Base-by-base conservation (phyloP, 2,113 vertebrate species). In the Hipposideros armiger region DNA sequence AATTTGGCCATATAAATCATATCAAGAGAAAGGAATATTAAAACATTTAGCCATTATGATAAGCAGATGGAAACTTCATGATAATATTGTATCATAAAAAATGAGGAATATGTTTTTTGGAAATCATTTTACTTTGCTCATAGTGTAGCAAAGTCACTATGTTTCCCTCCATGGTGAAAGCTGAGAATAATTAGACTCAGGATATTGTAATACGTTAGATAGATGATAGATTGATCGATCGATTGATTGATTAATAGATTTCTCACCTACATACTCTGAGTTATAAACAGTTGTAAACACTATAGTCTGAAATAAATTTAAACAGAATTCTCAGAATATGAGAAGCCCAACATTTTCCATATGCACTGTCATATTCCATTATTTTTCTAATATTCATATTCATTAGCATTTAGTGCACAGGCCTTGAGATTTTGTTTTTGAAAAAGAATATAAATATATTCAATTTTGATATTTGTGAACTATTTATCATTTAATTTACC, bases 321-420 rank as follows among this genome's bases (percentile, higher is more conserved):
- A 98, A 97, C 50, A 95, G 95, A 97, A 8, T 95, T 97, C 67
- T 17, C 3, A 97, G 90, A 95, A 95, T 97, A 95, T 97, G 97
- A 96, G 95, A 98, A 97, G 96, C 98, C 98, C 98, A 98, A 98
- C 98, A 98, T 99, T 99, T 99, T 99, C 98, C 98, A 99, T 99
- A 99, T 99, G 98, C 98, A 98, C 98, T 99, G 98, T 98, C 98
- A 99, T 98, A 98, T 97, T 98, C 98, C 98, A 98, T 98, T 97
- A 95, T 97, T 98, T 98, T 98, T 98, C 98, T 98, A 98, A 98
- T 98, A 98, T 96, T 98, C 98, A 99, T 98, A 91, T 98, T 98
- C 98, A 98, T 98, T 98, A 98, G 98, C 98, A 98, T 98, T 98
- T 97, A 98, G 81, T 97, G 97, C 97, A 72, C 78, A 96, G 96